Evolutionary conservation across 2,797 vertebrate species (phyloP).

Genomic region (Malurus splendens): DNA sequence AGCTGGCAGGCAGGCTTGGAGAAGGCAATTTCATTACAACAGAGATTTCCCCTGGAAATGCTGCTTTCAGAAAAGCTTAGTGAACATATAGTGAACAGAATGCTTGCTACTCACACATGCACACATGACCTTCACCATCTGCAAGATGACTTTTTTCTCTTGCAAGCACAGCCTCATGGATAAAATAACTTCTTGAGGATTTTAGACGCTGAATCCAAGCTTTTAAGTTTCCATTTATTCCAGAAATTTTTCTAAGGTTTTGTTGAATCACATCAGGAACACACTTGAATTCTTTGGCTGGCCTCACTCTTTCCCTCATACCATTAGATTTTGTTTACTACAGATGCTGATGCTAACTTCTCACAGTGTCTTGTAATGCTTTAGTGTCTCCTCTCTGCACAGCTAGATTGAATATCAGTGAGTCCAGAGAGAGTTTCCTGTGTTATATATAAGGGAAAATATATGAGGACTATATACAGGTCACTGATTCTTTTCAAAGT

Average conservation of each 20-base stretch:
- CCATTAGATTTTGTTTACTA: background rate
- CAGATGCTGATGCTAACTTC: background rate
- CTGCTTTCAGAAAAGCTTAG: slow-evolving; percentile 17
- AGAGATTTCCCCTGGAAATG: slow-evolving; percentile 21
- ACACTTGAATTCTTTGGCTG: background rate
- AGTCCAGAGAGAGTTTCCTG: background rate
- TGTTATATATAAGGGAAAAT: background rate
- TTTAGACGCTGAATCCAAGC: background rate
- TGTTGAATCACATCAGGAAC: background rate
- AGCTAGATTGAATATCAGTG: background rate
- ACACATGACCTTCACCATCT: background rate
- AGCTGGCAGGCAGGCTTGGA: slow-evolving; percentile 29
- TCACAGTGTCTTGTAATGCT: background rate
- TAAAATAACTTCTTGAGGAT: background rate
- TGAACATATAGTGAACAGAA: background rate
- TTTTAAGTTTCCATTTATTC: background rate
- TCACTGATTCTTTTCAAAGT: background rate
- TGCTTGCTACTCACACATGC: background rate
- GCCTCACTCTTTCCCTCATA: background rate
- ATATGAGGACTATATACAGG: background rate
- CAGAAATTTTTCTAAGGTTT: background rate
- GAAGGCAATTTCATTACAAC: slow-evolving; percentile 24
- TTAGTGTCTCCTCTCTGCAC: background rate
- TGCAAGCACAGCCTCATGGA: background rate
- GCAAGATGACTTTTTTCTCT: background rate